Evolutionary conservation across 2,888 invertebrate species (phyloP).

Genomic region (Lochmaea capreae): DNA sequence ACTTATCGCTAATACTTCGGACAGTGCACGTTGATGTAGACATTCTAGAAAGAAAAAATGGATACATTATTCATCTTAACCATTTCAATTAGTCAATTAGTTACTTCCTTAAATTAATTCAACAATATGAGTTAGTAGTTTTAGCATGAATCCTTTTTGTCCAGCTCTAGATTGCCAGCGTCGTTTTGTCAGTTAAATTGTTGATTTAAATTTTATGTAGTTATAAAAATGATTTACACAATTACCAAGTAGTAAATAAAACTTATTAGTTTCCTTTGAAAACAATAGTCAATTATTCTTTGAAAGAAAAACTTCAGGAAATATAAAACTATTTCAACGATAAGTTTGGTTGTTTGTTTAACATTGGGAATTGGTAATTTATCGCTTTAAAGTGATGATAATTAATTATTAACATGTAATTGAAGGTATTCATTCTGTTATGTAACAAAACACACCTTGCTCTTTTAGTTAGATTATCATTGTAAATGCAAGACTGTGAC

Average conservation of each 20-base stretch:
- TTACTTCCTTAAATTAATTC: no score
- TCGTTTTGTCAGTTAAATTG: no score
- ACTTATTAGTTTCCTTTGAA: neutral
- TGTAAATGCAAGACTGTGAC: conserved; percentile 11
- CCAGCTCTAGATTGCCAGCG: no score
- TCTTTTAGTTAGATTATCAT: conserved; percentile 1
- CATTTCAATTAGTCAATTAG: no score
- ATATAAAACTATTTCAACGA: neutral
- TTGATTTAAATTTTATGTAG: no score
- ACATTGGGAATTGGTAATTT: neutral
- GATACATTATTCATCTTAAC: no score
- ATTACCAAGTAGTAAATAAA: no score
- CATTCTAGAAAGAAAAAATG: conserved; percentile 68
- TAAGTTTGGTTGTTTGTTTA: neutral
- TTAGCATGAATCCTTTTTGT: no score
- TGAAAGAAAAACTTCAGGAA: neutral
- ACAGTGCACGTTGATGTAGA: conserved; percentile 80
- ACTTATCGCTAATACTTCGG: conserved; percentile 80
- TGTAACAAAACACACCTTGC: conserved; percentile 16
- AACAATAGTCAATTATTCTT: neutral
- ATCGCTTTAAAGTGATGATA: conserved; percentile 6
- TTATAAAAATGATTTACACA: no score
- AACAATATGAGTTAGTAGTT: no score
- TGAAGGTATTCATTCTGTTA: neutral
- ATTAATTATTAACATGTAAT: neutral